Evolutionary conservation across 2,113 vertebrate genomes (phyloP), one percentile per base, ranked within the genome.

Genomic region (Hippocampus abdominalis): DNA sequence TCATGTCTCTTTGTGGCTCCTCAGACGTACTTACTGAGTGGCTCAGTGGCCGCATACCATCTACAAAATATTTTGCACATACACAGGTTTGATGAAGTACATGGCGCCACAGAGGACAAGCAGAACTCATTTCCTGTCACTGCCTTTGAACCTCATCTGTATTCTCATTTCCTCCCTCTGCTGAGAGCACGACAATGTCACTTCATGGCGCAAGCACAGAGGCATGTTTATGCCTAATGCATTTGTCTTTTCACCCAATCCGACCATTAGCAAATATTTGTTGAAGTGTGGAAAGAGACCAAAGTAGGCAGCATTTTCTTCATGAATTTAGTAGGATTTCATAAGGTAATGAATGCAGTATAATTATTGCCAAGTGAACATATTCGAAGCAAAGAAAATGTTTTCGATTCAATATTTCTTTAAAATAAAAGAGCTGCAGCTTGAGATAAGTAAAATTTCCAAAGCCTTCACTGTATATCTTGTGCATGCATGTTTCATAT

Each of bases 61-160:
- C 77, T 73, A 79, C 74, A 76, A 68, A 76, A 62, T 83, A 68
- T 86, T 74, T 75, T 66, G 73, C 49, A 67, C 64, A 83, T 80
- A 80, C 76, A 71, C 78, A 76, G 82, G 76, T 88, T 89, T 90
- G 89, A 90, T 90, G 81, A 90, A 90, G 86, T 89, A 87, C 89
- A 83, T 79, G 75, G 80, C 85, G 84, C 86, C 86, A 82, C 82
- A 63, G 82, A 86, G 89, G 87, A 89, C 86, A 90, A 90, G 88
- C 87, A 87, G 70, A 89, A 87, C 87, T 90, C 79, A 90, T 90
- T 89, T 89, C 87, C 89, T 89, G 87, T 85, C 82, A 81, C 84
- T 81, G 82, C 81, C 79, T 84, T 89, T 86, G 82, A 82, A 90
- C 84, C 82, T 85, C 76, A 75, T 87, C 82, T 87, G 84, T 88